Base-by-base conservation (phyloP, 2,888 invertebrate species). In the Dicranocentrus wangi region DNA sequence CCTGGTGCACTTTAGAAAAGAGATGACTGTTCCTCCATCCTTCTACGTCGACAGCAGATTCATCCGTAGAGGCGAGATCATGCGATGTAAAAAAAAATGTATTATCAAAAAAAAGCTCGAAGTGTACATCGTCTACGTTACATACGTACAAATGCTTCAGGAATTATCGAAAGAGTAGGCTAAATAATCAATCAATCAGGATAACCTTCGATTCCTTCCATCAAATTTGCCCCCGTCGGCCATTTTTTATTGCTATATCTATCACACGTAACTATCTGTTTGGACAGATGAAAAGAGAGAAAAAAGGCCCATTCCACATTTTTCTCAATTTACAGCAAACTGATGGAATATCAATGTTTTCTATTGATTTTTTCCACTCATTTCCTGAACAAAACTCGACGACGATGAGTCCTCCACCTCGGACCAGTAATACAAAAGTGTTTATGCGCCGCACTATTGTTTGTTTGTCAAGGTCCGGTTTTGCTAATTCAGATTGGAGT, bases 201-300 rank as follows among this genome's bases (percentile, higher is more conserved):
- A 71, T 79, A 79, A 79, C 79, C 79, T 79, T 79, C 79, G 72
- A 72, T 79, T 79, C 65, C 55, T 79, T 79, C 79, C 79, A 79
- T 79, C 79, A 79, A 72, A 79, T 70, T 78, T 72, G 58, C 71
- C 60, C 78, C 79, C 79, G 71, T 71, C 71, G 71, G 71, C 66
- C 51, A 72, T 79, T 3, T 78, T 65, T 70, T 78, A 51, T 63
- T 78, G 15, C 47, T 43, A 23, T 55, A 27, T 28, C 39, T 63
- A 43, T 47, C 51, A 42, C 39, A 66, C 66, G 32, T 32, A 32
- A 32, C 32, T 3, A 32, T 3, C 32, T 32, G 32, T 32, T 32
- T 32, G 32, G 32, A 32, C 32, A 32, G 5, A 32, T 32, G 32
- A 32, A 32, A 32, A 32, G n/a, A n/a, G n/a, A n/a, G n/a, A n/a